phyloP scores from a whole-genome alignment of 2,797 vertebrate genomes.

The Lindbergichthys nudifrons region DNA sequence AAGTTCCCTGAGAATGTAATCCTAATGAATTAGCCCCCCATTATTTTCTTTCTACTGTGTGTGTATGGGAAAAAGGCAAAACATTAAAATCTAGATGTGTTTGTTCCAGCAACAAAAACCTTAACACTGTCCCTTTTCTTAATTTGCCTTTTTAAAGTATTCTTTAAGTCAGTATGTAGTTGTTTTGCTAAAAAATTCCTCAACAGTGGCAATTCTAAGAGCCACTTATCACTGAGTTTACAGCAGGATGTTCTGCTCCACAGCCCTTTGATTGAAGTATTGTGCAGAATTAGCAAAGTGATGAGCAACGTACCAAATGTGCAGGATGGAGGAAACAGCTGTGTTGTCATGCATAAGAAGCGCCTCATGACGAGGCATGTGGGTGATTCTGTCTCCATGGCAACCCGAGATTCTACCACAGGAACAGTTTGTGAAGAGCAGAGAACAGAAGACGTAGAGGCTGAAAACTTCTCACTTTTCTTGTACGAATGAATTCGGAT shows the following conservation, averaged over 20 bases:
- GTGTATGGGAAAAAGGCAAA: not conserved
- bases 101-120: not conserved
- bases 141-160: not conserved
- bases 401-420: slow-evolving; percentile 64
- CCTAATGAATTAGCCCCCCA: not conserved
- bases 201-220: slow-evolving; percentile 16
- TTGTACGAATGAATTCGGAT: slow-evolving; percentile 45
- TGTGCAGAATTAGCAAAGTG: slow-evolving; percentile 63
- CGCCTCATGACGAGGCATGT: slow-evolving; percentile 74
- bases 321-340: slow-evolving; percentile 76
- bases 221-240: slow-evolving; percentile 17
- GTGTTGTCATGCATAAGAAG: slow-evolving; percentile 78
- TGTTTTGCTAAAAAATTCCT: slow-evolving; percentile 13
- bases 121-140: not conserved
- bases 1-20: not conserved
- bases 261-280: slow-evolving; percentile 51
- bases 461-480: slow-evolving; percentile 60
- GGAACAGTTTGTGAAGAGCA: slow-evolving; percentile 69
- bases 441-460: slow-evolving; percentile 56
- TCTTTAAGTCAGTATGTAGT: slow-evolving; percentile 7
- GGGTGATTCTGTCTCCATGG: slow-evolving; percentile 79
- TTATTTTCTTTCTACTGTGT: not conserved
- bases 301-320: slow-evolving; percentile 69
- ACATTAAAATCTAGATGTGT: not conserved
- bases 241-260: slow-evolving; percentile 35